Evolutionary conservation across 2,888 invertebrate species (phyloP), one percentile per base, ranked within the genome.

Genomic region (Diloba caeruleocephala): DNA sequence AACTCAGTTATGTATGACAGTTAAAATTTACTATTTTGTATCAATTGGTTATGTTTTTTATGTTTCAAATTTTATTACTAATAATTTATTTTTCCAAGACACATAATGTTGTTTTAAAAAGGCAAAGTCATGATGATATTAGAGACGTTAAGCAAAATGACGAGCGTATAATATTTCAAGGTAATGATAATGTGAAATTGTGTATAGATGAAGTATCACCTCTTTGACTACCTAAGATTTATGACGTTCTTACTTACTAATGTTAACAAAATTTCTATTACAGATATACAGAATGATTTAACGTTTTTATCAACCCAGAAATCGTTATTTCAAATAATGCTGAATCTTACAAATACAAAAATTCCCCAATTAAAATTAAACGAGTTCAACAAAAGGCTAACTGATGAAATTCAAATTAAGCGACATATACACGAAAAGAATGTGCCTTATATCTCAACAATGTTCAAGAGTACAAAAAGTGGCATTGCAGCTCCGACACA

Each of bases 41-140:
- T 76, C 56, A 59, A 56, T 84, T 86, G 83, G 89, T 91, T 89
- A 91, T 91, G 90, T 85, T 90, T 85, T 85, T 85, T 84, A 66
- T 81, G 74, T 84, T 86, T 76, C 71, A 78, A 53, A 79, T 87
- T 84, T 77, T 85, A 76, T 66, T 89, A 62, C 60, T 87, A 59
- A 74, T 72, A 57, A 76, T 78, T 69, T 78, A 64, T 61, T 50
- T 78, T 61, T 51, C 59, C 41, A 46, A 66, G 55, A 52, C 69
- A 64, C 71, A 78, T 76, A 81, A 79, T 62, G 72, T 62, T 50
- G 52, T 68, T 29, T 48, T 71, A 31, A 70, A 70, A 58, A 51
- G 51, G 46, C 62, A 58, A 41, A 51, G 12, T 19, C n/a, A 48
- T 14, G 42, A 15, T 26, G 38, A 52, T 52, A 50, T n/a, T n/a